Conservation (phyloP, 1,140 invertebrate species). For the Pseudomyrmex dendroicus region DNA sequence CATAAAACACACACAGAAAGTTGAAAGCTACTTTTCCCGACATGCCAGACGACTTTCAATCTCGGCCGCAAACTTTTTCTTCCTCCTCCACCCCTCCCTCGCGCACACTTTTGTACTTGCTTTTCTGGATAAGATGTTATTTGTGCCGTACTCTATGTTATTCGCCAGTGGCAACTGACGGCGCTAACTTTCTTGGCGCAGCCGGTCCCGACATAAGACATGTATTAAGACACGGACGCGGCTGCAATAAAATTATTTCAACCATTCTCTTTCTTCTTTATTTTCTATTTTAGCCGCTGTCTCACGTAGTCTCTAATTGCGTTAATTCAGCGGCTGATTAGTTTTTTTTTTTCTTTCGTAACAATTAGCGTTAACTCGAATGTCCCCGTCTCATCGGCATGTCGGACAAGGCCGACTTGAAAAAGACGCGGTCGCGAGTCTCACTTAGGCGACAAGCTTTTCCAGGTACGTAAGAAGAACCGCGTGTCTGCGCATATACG, state of each 20-base stretch:
- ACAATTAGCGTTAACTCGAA: background rate
- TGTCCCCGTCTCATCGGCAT: background rate
- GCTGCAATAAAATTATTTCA: slow-evolving; percentile 13
- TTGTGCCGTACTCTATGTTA: slow-evolving; percentile 41
- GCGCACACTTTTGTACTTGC: background rate
- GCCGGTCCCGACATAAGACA: background rate
- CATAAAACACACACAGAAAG: slow-evolving; percentile 27
- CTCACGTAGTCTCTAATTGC: no score
- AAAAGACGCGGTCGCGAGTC: slow-evolving; percentile 44
- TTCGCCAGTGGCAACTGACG: slow-evolving; percentile 22
- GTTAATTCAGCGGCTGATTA: no score
- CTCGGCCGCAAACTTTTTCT: slow-evolving; percentile 45
- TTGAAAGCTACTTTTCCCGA: slow-evolving; percentile 33
- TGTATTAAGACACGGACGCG: background rate
- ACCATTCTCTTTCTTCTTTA: background rate
- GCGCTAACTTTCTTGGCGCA: slow-evolving; percentile 34
- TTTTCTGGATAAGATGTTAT: slow-evolving; percentile 55
- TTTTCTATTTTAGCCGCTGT: no score
- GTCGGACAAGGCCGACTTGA: slow-evolving; percentile 55
- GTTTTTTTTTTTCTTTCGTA: background rate
- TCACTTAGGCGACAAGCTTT: slow-evolving; percentile 26
- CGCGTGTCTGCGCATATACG: slow-evolving; percentile 54
- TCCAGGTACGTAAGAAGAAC: background rate
- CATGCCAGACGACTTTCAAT: slow-evolving; percentile 52
- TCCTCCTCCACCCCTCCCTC: background rate